A percentile compares a stretch with the other conserved stretches of the same genome.
These are phyloP conservation scores for Congeria kusceri DNA, from an alignment of 2,888 invertebrate genomes.

Conservation along the genomic window DNA sequence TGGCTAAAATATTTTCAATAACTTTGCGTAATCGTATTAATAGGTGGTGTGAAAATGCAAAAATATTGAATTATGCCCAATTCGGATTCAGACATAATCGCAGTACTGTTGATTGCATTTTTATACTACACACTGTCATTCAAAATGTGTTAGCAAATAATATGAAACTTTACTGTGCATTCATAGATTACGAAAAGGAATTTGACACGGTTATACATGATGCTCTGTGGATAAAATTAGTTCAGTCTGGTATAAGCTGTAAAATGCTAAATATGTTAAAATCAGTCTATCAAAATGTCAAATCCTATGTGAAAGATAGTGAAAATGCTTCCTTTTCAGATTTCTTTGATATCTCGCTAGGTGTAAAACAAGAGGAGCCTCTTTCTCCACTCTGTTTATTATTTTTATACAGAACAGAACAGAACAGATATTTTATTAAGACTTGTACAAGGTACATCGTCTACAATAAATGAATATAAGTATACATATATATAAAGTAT, in stretches of 20 bases:
- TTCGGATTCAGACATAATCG: conserved; percentile 33
- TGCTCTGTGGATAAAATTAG: conserved; percentile 36
- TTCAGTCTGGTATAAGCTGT: conserved; percentile 33
- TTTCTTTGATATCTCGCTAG: conserved; percentile 13
- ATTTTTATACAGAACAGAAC: conserved; percentile 23
- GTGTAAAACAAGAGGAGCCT: conserved; percentile 29
- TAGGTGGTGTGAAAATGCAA: conserved; percentile 14
- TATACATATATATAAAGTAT: no score
- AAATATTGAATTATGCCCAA: conserved; percentile 23
- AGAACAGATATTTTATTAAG: no score
- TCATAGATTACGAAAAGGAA: no score
- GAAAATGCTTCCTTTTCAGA: neutral
- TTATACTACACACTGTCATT: conserved; percentile 34
- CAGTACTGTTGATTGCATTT: conserved; percentile 36
- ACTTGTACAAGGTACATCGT: no score
- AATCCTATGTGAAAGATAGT: conserved; percentile 22
- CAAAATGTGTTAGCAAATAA: conserved; percentile 25
- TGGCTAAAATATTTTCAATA: conserved; percentile 30
- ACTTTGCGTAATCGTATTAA: conserved; percentile 19
- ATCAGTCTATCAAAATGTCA: conserved; percentile 38
- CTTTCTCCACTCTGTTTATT: conserved; percentile 26
- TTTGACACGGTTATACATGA: conserved; percentile 36
- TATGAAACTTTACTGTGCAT: no score
- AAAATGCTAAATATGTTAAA: conserved; percentile 37
- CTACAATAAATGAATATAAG: no score